Evolutionary conservation across 2,888 invertebrate species (phyloP), one percentile per base, ranked within the genome.

Genomic region (Netelia melanura): DNA sequence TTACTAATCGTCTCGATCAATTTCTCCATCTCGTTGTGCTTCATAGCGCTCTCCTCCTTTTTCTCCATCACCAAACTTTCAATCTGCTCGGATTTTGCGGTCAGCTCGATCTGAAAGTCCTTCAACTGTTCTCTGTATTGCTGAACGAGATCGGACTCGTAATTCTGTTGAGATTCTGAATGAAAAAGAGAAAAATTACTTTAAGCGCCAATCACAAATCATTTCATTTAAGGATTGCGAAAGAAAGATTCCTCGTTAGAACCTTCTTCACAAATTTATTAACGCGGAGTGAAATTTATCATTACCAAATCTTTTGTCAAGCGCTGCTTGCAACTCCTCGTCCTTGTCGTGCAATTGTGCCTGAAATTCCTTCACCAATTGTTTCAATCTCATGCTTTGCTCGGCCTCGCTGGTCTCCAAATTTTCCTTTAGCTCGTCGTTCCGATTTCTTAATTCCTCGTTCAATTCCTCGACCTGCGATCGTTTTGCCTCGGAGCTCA

Each of bases 291-390:
- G 30, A 3, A 3, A 2, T 30, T 30, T 30, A 30, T 9, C 64
- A 43, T 87, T 89, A 93, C 92, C 93, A 70, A 93, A 93, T 84
- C 93, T 89, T 89, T 92, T 92, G 77, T 93, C 92, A 61, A 93
- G 86, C 0, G 93, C 93, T 54, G 92, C 92, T 82, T 93, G 93
- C 23, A 93, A 83, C 77, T 93, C 92, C 74, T 92, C 91, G 38
- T 93, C 93, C 75, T 93, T 93, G 79, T 93, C 93, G 3, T 93
- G 91, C 74, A 93, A 89, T 64, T 93, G 93, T 23, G 93, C 92
- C 83, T 93, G 93, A 78, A 93, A 93, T 86, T 93, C 93, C 80
- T 93, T 93, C 17, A 92, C 93, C 48, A 93, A 87, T 80, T 93
- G 93, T 75, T 93, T 93, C 54, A 93, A 85, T 80, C 93, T 88